These are phyloP conservation scores for Tryphoninae sp. DNA, from an alignment of 2,888 invertebrate genomes.

Conservation along the genomic window DNA sequence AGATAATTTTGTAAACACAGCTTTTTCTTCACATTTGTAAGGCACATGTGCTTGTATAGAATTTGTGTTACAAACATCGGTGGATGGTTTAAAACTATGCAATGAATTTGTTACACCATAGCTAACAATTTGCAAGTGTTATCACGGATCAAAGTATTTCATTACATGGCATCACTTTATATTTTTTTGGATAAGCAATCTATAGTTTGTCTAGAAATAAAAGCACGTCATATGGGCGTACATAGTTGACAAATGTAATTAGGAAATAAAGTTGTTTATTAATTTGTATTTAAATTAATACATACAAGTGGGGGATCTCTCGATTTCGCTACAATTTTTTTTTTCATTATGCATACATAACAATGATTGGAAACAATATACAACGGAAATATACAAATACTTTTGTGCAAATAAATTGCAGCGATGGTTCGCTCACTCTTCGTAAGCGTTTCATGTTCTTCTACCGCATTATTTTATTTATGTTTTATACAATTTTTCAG, in stretches of 20 bases:
- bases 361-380: slow-evolving; percentile 75
- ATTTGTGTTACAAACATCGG: too few species aligned
- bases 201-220: too few species aligned
- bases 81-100: too few species aligned
- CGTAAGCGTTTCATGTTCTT: slow-evolving; percentile 26
- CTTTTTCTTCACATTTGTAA: too few species aligned
- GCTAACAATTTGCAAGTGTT: too few species aligned
- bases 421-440: slow-evolving; percentile 27
- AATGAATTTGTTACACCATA: too few species aligned
- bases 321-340: slow-evolving; percentile 68
- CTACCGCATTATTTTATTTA: slow-evolving; percentile 2
- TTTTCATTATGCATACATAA: slow-evolving; percentile 73
- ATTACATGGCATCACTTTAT: too few species aligned
- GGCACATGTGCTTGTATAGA: too few species aligned
- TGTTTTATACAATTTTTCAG: slow-evolving; percentile 51
- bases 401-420: slow-evolving; percentile 55
- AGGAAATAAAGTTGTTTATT: slow-evolving; percentile 75
- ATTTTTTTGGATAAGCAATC: too few species aligned
- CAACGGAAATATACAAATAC: slow-evolving; percentile 70
- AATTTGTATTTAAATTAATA: slow-evolving; percentile 75
- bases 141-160: too few species aligned
- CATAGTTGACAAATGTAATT: slow-evolving; percentile 13
- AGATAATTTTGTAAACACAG: too few species aligned
- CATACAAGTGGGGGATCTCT: slow-evolving; percentile 67
- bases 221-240: too few species aligned